These are phyloP conservation scores for Micromussa lordhowensis DNA, from an alignment of 92 coral and sea anemone genomes.

Conservation along the genomic window DNA sequence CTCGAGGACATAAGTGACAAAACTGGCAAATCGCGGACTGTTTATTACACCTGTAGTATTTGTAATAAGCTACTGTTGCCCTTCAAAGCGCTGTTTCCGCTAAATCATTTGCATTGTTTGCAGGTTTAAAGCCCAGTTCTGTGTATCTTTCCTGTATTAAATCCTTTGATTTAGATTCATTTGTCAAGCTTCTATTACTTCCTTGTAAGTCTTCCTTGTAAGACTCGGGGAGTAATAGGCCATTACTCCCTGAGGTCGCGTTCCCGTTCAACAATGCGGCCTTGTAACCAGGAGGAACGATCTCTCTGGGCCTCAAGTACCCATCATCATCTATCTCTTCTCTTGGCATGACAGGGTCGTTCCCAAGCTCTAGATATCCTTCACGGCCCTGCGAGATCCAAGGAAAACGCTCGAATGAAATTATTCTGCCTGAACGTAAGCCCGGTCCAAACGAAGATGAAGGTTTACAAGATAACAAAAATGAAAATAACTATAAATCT, in stretches of 20 bases:
- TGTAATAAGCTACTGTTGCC: neutral
- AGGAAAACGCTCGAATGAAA: neutral
- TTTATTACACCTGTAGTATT: neutral
- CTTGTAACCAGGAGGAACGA: neutral
- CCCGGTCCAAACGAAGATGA: too few species aligned
- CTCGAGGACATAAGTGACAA: neutral
- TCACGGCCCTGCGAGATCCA: constrained; percentile 20
- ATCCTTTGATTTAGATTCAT: constrained; percentile 20
- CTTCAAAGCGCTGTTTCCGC: constrained; percentile 34
- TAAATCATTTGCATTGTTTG: constrained; percentile 26
- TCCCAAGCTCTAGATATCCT: constrained; percentile 39
- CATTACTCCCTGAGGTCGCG: neutral
- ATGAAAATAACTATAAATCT: too few species aligned
- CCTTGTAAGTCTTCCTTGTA: constrained; percentile 11
- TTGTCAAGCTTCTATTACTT: constrained; percentile 15
- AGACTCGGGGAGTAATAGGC: too few species aligned
- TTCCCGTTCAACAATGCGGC: constrained; percentile 18
- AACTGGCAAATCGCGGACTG: neutral
- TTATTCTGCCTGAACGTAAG: too few species aligned
- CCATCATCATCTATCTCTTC: constrained; percentile 42
- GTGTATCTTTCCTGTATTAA: constrained; percentile 37
- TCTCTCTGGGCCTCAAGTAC: constrained; percentile 41
- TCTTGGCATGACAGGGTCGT: neutral
- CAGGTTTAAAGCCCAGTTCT: constrained; percentile 48
- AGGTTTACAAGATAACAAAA: too few species aligned